Percentiles rank a stretch among this genome's conserved stretches.
These are phyloP conservation scores for Chromobotia macracanthus DNA, from an alignment of 2,797 vertebrate species.

Conservation along the genomic window DNA sequence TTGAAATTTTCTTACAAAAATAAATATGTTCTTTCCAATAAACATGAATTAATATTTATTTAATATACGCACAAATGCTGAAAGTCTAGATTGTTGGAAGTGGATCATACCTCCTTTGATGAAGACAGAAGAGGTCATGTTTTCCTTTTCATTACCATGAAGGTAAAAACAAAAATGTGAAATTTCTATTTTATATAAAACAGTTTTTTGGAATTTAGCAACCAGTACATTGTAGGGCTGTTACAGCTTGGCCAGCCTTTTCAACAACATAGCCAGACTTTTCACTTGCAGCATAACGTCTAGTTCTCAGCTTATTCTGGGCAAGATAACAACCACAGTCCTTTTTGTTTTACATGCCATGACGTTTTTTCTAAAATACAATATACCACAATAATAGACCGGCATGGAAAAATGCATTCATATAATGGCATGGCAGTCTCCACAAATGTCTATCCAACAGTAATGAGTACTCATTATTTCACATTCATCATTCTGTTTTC, in stretches of 20 bases:
- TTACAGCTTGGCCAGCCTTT: constrained; percentile 53
- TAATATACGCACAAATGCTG: not conserved
- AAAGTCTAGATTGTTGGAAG: too few species aligned
- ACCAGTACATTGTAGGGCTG: not conserved
- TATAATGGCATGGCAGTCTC: too few species aligned
- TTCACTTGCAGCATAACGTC: not conserved
- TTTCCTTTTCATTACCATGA: too few species aligned
- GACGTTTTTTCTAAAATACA: not conserved
- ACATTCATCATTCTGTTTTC: too few species aligned
- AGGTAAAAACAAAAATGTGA: too few species aligned
- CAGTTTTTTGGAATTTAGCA: too few species aligned
- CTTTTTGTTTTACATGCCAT: not conserved
- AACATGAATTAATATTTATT: not conserved
- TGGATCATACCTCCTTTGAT: too few species aligned
- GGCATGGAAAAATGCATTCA: not conserved
- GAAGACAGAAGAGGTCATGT: too few species aligned
- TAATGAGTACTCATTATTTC: too few species aligned
- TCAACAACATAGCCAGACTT: constrained; percentile 45
- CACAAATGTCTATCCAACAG: too few species aligned
- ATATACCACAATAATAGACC: not conserved
- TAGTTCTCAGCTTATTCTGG: not conserved
- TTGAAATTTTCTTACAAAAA: not conserved
- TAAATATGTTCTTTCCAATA: not conserved
- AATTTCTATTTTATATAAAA: too few species aligned
- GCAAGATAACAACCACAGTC: not conserved